Conservation (phyloP, 2,113 vertebrate genomes). For the Tursiops truncatus region DNA sequence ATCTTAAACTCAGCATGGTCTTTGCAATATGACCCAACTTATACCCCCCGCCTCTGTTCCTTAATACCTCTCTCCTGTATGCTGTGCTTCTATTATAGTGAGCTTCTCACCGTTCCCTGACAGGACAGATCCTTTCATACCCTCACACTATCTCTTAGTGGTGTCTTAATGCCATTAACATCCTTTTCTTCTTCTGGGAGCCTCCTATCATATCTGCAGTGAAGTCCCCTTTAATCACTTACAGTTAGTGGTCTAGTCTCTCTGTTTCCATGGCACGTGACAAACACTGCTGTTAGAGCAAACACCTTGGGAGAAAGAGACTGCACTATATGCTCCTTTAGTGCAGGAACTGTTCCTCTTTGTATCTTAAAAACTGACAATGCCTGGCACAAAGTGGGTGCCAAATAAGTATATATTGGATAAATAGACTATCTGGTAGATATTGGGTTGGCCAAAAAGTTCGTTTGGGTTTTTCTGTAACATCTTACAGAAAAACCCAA, state of each 20-base stretch:
- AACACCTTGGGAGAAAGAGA: not conserved
- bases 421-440: too few relatives aligned
- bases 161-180: not conserved
- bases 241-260: not conserved
- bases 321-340: not conserved
- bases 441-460: too few relatives aligned
- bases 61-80: not conserved
- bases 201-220: not conserved
- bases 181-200: not conserved
- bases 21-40: not conserved
- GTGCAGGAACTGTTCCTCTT: not conserved
- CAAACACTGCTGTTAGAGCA: not conserved
- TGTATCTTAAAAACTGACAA: not conserved
- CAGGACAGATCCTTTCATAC: not conserved
- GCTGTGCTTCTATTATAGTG: not conserved
- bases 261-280: not conserved
- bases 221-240: not conserved
- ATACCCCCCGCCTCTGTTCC: not conserved
- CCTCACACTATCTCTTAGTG: not conserved
- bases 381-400: not conserved
- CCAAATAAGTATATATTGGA: too few relatives aligned
- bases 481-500: too few relatives aligned
- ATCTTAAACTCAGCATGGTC: not conserved
- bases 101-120: not conserved
- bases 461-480: too few relatives aligned